Base-by-base conservation (phyloP, 2,888 invertebrate genomes). In the Latrodectus elegans region DNA sequence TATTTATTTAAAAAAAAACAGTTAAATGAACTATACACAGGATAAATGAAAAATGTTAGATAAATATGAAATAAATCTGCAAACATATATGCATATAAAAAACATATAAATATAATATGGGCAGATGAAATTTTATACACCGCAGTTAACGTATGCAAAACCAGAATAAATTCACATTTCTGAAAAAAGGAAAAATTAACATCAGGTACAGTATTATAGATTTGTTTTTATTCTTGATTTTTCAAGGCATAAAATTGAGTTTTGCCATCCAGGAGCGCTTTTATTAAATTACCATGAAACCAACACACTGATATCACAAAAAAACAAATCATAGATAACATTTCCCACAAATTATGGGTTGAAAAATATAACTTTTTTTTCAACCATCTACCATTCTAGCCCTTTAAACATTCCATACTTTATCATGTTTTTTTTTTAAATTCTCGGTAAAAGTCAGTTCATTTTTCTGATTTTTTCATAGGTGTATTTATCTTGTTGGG, bases 241-340 rank as follows among this genome's bases (percentile, higher is more conserved):
- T 53, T 26, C 38, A n/a, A 49, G 53, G 17, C 60, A 6, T 11
- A 71, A 68, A 26, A 52, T 38, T 38, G 38, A 4, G 38, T 38
- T 38, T 38, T 38, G 4, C 38, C 38, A 49, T 70, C 71, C 64
- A 1, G 11, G 38, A 49, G 73, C 72, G 17, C 67, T 84, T 75
- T 26, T 78, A 84, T 84, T 84, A 78, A 84, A 84, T 84, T 84
- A 77, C 67, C 38, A 38, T 38, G 38, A 6, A 0, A 38, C 38
- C 38, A 38, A 6, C 38, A 6, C 38, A 38, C 38, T 6, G 2
- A 38, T 38, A 38, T 6, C 38, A 1, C 38, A 38, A 76, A 83
- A 76, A 83, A 84, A 84, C 73, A 77, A 84, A 78, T 65, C 84
- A 71, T 51, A 38, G 53, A 72, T 78, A 77, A 84, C 77, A 84